A percentile compares a stretch with the other conserved stretches of the same genome.
These are phyloP conservation scores for Cephus spinipes DNA, from an alignment of 2,888 invertebrate genomes.

Conservation along the genomic window DNA sequence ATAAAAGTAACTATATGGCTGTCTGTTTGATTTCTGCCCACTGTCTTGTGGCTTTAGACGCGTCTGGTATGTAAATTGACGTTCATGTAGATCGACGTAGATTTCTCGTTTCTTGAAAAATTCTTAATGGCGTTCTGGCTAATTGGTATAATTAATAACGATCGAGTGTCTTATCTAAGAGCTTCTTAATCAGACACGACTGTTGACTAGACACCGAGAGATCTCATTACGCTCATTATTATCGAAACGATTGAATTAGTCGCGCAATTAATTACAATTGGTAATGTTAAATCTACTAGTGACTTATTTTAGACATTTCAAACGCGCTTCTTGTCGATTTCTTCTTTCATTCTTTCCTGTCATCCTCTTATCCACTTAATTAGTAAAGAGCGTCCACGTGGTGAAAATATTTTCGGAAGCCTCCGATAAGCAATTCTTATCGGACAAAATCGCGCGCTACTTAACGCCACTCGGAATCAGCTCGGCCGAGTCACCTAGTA, in stretches of 20 bases:
- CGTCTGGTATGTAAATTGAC: background rate
- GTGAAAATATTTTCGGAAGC: background rate
- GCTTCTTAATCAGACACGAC: background rate
- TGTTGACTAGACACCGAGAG: background rate
- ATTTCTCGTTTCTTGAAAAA: background rate
- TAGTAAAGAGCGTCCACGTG: background rate
- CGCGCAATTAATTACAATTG: background rate
- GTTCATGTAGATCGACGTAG: background rate
- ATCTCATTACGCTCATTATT: background rate
- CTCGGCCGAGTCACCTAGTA: background rate
- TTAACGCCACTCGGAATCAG: background rate
- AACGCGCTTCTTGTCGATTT: background rate
- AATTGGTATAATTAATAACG: background rate
- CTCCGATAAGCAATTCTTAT: background rate
- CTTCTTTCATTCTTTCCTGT: background rate
- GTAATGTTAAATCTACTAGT: background rate
- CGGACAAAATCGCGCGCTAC: background rate
- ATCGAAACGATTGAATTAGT: background rate
- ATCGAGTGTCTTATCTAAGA: background rate
- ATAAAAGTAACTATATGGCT: background rate
- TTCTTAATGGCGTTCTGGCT: background rate
- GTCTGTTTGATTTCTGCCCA: background rate
- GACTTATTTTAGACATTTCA: background rate
- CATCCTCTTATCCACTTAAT: background rate
- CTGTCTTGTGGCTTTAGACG: background rate